Evolutionary conservation across 2,113 vertebrate species (phyloP).

Genomic region (Bufo bufo): DNA sequence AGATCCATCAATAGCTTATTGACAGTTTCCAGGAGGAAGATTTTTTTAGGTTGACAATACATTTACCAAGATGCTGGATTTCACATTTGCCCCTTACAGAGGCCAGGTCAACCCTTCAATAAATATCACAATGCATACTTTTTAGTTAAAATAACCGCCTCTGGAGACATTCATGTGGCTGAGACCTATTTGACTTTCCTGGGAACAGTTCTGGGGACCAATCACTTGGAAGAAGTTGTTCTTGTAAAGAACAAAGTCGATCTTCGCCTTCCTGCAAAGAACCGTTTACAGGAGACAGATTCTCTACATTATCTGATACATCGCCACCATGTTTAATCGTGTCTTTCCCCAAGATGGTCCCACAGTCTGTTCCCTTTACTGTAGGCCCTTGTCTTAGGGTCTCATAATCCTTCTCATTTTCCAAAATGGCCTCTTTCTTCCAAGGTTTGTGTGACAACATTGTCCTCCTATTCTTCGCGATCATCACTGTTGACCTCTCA

Average conservation of each 20-base stretch:
- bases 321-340: conserved; percentile 28
- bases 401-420: conserved; percentile 54
- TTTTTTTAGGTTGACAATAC: too few relatives aligned
- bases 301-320: background rate
- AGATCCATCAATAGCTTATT: too few relatives aligned
- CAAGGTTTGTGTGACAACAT: background rate
- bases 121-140: background rate
- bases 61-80: too few relatives aligned
- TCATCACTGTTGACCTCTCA: conserved; percentile 31
- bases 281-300: conserved; percentile 18
- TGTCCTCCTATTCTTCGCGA: conserved; percentile 8
- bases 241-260: background rate
- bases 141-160: conserved; percentile 33
- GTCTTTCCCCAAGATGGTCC: background rate
- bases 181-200: conserved; percentile 51
- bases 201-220: conserved; percentile 81
- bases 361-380: conserved; percentile 41
- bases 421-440: conserved; percentile 21
- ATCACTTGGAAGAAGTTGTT: background rate
- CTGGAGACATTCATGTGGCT: background rate
- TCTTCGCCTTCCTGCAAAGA: conserved; percentile 46
- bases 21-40: too few relatives aligned
- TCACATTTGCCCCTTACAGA: too few relatives aligned
- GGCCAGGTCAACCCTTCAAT: too few relatives aligned
- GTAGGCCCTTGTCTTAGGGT: background rate